Base-by-base conservation (phyloP, 92 coral and sea anemone genomes). In the Paragorgia papillata region DNA sequence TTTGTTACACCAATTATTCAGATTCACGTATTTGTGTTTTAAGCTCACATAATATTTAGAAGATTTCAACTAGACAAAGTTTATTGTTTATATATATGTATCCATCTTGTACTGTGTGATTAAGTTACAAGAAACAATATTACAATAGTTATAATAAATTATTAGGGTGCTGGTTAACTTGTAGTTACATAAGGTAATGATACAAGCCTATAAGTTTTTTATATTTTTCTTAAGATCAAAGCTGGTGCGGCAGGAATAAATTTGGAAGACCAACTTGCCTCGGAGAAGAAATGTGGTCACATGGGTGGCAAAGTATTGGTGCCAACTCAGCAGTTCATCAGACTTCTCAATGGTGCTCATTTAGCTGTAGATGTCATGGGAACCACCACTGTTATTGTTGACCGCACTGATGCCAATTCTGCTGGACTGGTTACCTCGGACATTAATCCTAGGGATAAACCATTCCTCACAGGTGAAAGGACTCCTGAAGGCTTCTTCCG, bases 271-370 rank as follows among this genome's bases (percentile, higher is more conserved):
- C 97, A 92, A 65, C 90, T 92, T 50, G 97, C 97, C 56, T 92
- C 97, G 70, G 97, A 92, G 84, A 92, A 92, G 90, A 92, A 92
- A 67, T 92, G 97, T 75, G 97, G 97, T 31, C 97, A 92, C 85
- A 88, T 92, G 96, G 97, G 97, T n/a, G 97, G 97, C 60, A 92
- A 92, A 37, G 97, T 92, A 26, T 89, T 92, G 54, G 92, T 92
- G 1, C 96, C 97, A 34, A 92, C 97, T 37, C 90, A 83, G 74
- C 97, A 92, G 86, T 92, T 92, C 69, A 88, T 92, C 61, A 89
- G 91, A 43, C 85, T 84, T 40, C 88, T 92, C 7, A 92, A 92
- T 75, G 97, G 96, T 18, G 97, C 91, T 32, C 90, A 96, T 15
- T 85, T 92, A 29, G 97, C 97, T 30, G 64, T 96, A 39, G 97